These are phyloP conservation scores for Pipa parva DNA, from an alignment of 2,113 vertebrate genomes.

Conservation along the genomic window DNA sequence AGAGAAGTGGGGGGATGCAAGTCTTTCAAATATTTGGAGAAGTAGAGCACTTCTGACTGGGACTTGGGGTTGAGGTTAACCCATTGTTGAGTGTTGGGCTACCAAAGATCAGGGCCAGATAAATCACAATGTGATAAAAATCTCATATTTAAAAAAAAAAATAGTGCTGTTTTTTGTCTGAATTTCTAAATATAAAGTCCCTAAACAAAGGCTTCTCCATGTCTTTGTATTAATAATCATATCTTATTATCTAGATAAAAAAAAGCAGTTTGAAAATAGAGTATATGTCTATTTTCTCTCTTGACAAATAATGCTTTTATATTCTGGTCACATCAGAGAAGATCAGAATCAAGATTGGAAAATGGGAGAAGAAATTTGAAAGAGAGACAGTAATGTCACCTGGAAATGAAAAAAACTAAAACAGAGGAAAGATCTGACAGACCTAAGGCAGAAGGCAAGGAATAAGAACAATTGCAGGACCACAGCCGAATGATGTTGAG, in stretches of 20 bases:
- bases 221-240: constrained; percentile 29
- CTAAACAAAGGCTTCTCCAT: constrained; percentile 17
- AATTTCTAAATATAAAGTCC: constrained; percentile 21
- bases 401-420: constrained; percentile 41
- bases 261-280: constrained; percentile 18
- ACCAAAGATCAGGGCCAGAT: no score
- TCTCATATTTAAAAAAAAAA: no score
- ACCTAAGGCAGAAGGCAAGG: constrained; percentile 13
- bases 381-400: constrained; percentile 42
- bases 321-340: constrained; percentile 36
- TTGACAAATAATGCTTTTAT: constrained; percentile 18
- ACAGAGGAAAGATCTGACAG: constrained; percentile 33
- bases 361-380: constrained; percentile 38
- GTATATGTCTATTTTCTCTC: constrained; percentile 34
- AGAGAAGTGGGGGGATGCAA: no score
- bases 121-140: no score
- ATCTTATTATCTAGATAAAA: constrained; percentile 19
- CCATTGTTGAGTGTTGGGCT: no score
- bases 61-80: no score
- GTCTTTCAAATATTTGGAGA: no score
- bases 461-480: constrained; percentile 34
- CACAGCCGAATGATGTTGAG: constrained; percentile 43
- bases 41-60: no score
- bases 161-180: constrained; percentile 30
- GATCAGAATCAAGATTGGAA: constrained; percentile 40